Evolutionary conservation across 2,888 invertebrate genomes (phyloP).

Genomic region (Didymodactylos carnosus): DNA sequence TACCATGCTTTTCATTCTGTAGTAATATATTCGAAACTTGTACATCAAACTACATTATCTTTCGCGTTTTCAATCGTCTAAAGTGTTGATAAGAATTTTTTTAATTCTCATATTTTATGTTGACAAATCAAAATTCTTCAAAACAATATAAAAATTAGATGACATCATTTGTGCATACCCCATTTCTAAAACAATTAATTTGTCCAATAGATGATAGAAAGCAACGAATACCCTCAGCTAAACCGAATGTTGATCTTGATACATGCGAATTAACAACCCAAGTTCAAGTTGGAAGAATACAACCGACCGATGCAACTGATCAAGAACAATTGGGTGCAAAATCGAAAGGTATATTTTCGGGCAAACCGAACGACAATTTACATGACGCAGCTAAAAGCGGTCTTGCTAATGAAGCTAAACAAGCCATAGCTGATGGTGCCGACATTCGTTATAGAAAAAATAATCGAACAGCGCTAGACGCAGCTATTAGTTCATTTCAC

Average conservation of each 20-base stretch:
- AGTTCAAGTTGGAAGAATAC: not conserved
- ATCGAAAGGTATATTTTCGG: too few species aligned
- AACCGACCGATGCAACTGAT: not conserved
- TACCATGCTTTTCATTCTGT: too few species aligned
- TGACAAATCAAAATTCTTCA: too few species aligned
- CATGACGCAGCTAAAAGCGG: not conserved
- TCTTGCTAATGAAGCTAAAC: not conserved
- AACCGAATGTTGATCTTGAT: not conserved
- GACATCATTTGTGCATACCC: too few species aligned
- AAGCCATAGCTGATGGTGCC: not conserved
- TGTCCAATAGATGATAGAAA: not conserved
- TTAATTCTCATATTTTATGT: too few species aligned
- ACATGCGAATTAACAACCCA: not conserved
- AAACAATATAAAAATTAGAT: too few species aligned
- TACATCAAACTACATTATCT: too few species aligned
- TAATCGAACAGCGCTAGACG: not conserved
- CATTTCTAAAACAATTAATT: not conserved
- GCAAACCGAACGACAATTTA: not conserved
- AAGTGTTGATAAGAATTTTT: too few species aligned
- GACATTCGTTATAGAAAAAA: not conserved
- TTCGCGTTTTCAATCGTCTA: too few species aligned
- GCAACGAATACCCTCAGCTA: not conserved
- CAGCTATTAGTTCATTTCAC: not conserved
- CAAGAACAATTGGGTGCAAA: too few species aligned
- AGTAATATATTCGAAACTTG: too few species aligned